phyloP scores from a whole-genome alignment of 2,797 vertebrate species.

The Potorous gilbertii region DNA sequence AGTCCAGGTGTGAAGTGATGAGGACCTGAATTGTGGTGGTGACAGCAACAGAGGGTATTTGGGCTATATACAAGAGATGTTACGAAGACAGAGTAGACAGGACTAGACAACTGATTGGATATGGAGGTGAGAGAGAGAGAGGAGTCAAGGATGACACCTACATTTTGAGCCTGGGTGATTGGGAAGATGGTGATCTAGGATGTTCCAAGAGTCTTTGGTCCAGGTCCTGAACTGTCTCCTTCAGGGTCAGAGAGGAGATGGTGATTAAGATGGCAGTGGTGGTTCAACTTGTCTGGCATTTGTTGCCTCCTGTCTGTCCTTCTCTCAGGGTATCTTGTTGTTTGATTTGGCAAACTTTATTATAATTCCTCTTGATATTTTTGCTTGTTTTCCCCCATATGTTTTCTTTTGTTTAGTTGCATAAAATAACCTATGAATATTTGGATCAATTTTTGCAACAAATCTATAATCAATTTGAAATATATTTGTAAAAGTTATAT shows the following conservation, averaged over 20 bases:
- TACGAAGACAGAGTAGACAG: not conserved
- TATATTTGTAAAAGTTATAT: not conserved
- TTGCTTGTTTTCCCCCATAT: not conserved
- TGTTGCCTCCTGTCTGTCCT: no score
- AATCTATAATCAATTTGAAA: not conserved
- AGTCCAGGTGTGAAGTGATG: not conserved
- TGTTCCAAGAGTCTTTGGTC: no score
- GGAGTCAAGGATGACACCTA: not conserved
- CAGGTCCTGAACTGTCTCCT: no score
- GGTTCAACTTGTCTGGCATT: no score
- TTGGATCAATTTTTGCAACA: not conserved
- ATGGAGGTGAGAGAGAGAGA: not conserved
- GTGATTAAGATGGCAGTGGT: no score
- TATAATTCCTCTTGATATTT: not conserved
- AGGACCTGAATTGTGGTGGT: not conserved
- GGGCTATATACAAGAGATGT: not conserved
- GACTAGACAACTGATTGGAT: not conserved
- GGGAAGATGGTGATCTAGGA: not conserved
- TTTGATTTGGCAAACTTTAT: not conserved
- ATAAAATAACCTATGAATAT: not conserved
- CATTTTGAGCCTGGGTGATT: not conserved
- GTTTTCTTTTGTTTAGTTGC: not conserved
- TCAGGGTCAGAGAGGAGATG: no score
- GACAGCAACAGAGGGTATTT: not conserved
- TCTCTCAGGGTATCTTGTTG: no score